phyloP scores from a whole-genome alignment of 1,140 invertebrate genomes.

The Cardiocondyla obscurior region DNA sequence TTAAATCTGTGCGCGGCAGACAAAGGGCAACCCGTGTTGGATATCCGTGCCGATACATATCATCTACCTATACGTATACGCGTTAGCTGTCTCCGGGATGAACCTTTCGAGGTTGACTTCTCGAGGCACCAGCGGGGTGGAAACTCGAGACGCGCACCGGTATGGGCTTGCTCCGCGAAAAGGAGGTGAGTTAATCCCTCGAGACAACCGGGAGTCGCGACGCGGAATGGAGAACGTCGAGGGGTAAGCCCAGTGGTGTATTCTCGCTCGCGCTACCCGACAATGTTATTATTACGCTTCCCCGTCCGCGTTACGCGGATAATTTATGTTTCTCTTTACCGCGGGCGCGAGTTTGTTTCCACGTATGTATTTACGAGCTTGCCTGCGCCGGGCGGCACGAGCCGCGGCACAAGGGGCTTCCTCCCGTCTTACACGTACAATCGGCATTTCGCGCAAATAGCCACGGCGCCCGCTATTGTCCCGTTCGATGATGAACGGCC shows the following conservation, averaged over 20 bases:
- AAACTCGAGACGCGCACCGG: slow-evolving; percentile 71
- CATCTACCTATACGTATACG: not conserved
- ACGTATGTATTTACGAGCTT: slow-evolving; percentile 27
- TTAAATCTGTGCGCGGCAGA: not conserved
- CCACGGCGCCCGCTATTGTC: slow-evolving; percentile 38
- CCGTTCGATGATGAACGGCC: slow-evolving; percentile 39
- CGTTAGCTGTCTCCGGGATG: slow-evolving; percentile 56
- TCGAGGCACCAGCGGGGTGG: slow-evolving; percentile 68
- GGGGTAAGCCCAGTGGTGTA: slow-evolving; percentile 61
- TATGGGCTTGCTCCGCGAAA: slow-evolving; percentile 64
- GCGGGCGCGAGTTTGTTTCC: slow-evolving; percentile 38
- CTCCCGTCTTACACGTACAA: slow-evolving; percentile 25
- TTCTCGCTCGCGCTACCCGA: slow-evolving; percentile 68
- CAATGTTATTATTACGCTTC: slow-evolving; percentile 74
- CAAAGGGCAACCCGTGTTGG: not conserved
- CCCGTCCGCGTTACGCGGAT: slow-evolving; percentile 69
- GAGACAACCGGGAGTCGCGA: slow-evolving; percentile 70
- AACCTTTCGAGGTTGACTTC: slow-evolving; percentile 73
- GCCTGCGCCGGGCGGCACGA: not conserved
- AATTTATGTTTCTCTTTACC: slow-evolving; percentile 71
- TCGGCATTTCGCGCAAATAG: slow-evolving; percentile 47
- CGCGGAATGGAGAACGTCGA: slow-evolving; percentile 64
- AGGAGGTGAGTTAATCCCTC: slow-evolving; percentile 72
- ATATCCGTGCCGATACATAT: slow-evolving; percentile 24
- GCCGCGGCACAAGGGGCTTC: not conserved